Percentiles rank a stretch among this genome's conserved stretches.
Evolutionary conservation across 2,797 vertebrate genomes (phyloP).

Genomic region (Decapterus maruadsi): DNA sequence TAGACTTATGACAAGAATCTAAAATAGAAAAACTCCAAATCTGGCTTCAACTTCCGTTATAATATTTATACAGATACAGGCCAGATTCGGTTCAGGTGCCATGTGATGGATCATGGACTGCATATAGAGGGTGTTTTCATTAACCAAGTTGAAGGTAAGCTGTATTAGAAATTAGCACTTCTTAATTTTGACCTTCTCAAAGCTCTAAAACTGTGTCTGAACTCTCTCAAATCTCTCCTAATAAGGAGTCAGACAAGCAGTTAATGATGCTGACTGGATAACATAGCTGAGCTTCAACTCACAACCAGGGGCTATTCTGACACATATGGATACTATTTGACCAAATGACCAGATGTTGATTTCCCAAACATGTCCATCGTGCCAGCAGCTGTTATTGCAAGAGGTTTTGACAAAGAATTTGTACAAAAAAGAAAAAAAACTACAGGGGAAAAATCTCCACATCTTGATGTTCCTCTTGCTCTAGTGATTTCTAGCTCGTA

Average conservation of each 20-base stretch:
- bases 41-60: not conserved
- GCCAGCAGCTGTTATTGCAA: conserved; percentile 68
- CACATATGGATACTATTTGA: conserved; percentile 76
- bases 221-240: conserved; percentile 59
- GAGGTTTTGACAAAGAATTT: conserved; percentile 55
- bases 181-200: conserved; percentile 45
- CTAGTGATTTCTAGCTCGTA: conserved; percentile 25
- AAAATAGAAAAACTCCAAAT: not conserved
- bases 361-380: conserved; percentile 71
- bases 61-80: not conserved
- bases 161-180: conserved; percentile 34
- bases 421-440: conserved; percentile 33
- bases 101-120: not conserved
- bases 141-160: conserved; percentile 33
- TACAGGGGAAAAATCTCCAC: conserved; percentile 27
- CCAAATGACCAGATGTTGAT: conserved; percentile 78
- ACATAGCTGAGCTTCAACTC: conserved; percentile 65
- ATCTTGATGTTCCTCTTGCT: conserved; percentile 40
- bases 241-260: conserved; percentile 63
- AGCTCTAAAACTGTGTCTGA: conserved; percentile 48
- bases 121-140: not conserved
- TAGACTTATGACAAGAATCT: not conserved
- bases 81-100: not conserved
- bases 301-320: conserved; percentile 65
- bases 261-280: conserved; percentile 65